Evolutionary conservation across 2,113 vertebrate species (phyloP).

Genomic region (Ciconia boyciana): DNA sequence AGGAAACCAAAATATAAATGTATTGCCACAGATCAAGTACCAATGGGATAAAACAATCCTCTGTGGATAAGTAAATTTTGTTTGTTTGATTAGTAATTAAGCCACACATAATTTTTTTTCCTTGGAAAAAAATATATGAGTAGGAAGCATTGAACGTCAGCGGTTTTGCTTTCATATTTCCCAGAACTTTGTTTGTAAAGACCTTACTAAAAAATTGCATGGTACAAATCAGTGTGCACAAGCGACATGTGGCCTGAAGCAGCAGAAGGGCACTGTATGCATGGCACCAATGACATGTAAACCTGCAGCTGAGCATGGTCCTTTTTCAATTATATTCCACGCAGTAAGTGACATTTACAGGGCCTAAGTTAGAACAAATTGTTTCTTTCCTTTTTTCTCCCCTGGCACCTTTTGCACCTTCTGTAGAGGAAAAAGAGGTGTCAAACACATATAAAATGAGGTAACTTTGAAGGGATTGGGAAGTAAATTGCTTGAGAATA

Average conservation of each 20-base stretch:
- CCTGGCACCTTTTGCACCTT: background rate
- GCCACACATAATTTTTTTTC: background rate
- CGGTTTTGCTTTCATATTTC: background rate
- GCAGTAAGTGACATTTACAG: background rate
- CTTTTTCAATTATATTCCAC: background rate
- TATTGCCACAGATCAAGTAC: background rate
- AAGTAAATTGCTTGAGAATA: conserved; percentile 1
- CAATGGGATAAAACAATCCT: background rate
- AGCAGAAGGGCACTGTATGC: background rate
- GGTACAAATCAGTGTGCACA: background rate
- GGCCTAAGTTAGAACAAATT: background rate
- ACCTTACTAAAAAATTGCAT: background rate
- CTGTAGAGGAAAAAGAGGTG: background rate
- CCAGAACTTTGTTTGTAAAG: background rate
- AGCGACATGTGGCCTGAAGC: background rate
- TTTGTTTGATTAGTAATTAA: background rate
- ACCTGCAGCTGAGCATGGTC: background rate
- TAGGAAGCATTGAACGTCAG: background rate
- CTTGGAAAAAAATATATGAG: background rate
- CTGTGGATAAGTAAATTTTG: background rate
- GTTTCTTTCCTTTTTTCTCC: background rate
- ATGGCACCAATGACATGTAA: background rate
- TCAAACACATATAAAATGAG: background rate
- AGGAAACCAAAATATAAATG: background rate
- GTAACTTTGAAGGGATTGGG: background rate